These are phyloP conservation scores for Pyrrhosoma nymphula DNA, from an alignment of 2,888 invertebrate genomes.

Conservation along the genomic window DNA sequence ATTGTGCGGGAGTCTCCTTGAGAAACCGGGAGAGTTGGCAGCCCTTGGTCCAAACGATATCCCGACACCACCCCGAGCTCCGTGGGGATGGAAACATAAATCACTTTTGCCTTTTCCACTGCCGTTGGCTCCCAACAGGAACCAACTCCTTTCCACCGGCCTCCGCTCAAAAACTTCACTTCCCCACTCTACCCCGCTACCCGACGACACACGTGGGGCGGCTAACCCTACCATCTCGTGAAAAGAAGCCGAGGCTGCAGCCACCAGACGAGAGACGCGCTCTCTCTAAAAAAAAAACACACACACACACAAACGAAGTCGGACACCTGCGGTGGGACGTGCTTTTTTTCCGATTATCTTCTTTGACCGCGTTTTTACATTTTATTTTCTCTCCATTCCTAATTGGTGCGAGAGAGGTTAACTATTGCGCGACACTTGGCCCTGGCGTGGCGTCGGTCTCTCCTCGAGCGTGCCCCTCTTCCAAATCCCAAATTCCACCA, in stretches of 20 bases:
- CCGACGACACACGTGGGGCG: not conserved
- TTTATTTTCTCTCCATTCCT: not conserved
- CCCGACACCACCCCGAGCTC: not conserved
- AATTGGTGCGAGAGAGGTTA: not conserved
- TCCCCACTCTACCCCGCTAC: not conserved
- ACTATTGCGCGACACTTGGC: constrained; percentile 18
- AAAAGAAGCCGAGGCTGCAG: not conserved
- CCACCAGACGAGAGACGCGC: not conserved
- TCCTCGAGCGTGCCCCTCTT: not conserved
- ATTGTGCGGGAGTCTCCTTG: no score
- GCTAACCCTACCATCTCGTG: not conserved
- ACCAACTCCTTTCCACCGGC: not conserved
- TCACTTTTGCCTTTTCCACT: constrained; percentile 6
- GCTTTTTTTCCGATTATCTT: constrained; percentile 29
- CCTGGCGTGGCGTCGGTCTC: not conserved
- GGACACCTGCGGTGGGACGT: constrained; percentile 37
- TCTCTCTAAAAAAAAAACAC: not conserved
- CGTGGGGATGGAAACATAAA: constrained; percentile 9
- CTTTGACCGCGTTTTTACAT: not conserved
- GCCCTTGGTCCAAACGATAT: not conserved
- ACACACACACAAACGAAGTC: not conserved
- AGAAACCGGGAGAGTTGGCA: no score
- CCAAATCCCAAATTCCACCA: not conserved
- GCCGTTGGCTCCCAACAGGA: not conserved
- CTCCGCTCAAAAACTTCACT: not conserved